Base-by-base conservation (phyloP, 2,113 vertebrate species). In the Gavialis gangeticus region DNA sequence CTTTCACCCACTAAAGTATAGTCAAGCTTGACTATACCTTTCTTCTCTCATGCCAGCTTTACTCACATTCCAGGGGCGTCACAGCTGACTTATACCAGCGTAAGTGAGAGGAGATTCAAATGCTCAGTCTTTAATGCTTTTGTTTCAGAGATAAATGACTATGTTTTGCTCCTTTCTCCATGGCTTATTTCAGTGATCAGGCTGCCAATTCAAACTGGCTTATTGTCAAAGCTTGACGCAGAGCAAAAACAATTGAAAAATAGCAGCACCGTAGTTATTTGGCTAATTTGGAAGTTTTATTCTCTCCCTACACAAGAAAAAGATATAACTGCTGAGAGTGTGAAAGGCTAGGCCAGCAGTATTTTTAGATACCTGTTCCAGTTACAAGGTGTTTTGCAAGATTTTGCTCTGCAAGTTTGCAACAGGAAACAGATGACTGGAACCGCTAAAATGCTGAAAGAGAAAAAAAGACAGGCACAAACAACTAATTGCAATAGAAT, bases 71-170 rank as follows among this genome's bases (percentile, higher is more conserved):
- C 85, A 83, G 79, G 78, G 77, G 37, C 84, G 46, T 2, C 34
- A 54, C 54, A 79, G 30, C 84, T 93, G 75, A 90, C 88, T 92
- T 82, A 34, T 60, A 76, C 84, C 88, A 82, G 79, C 27, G 63
- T 56, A 54, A 75, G 82, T 1, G 30, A 84, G 86, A 46, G 67
- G 22, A 76, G 84, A 94, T 76, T 84, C 88, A 88, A 78, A 86
- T 90, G 88, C 92, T 91, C 81, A 86, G 82, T 84, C 90, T 86
- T 92, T 77, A 80, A 59, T 9, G 84, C 93, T 91, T 96, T 97
- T 96, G 94, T 95, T 95, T 77, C 90, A 46, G 60, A 93, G 94
- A 94, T 94, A 92, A 97, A 97, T 95, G 84, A 10, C 88, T 86
- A 5, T 92, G 91, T 96, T 96, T 93, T 95, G 91, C 93, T 90